phyloP scores from a whole-genome alignment of 1,140 invertebrate species.

The Nymphalis io region DNA sequence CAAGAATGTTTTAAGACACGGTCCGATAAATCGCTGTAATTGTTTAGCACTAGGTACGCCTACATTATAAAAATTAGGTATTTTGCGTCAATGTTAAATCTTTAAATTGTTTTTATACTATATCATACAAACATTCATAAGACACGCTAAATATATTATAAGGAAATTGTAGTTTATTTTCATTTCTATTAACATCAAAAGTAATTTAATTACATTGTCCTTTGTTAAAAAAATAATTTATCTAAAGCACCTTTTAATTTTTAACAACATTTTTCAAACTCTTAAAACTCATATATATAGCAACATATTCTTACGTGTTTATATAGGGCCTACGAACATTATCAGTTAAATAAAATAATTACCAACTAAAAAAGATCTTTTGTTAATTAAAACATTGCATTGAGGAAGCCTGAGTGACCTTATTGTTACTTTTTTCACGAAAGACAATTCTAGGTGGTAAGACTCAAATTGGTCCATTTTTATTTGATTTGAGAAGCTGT shows the following conservation, averaged over 20 bases:
- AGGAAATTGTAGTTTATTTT: no score
- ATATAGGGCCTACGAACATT: no score
- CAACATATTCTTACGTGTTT: no score
- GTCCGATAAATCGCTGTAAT: constrained; percentile 14
- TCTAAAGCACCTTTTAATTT: no score
- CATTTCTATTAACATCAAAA: no score
- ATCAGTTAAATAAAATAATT: neutral
- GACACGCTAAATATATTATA: no score
- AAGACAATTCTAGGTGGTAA: neutral
- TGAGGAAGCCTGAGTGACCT: neutral
- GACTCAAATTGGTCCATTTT: neutral
- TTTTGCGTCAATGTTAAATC: constrained; percentile 13
- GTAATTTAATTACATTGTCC: no score
- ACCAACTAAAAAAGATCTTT: neutral
- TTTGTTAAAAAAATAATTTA: no score
- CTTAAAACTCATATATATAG: no score
- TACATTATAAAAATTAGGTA: constrained; percentile 7
- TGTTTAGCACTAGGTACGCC: no score
- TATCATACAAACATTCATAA: neutral
- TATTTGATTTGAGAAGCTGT: no score
- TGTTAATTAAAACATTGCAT: constrained; percentile 1
- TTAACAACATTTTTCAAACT: no score
- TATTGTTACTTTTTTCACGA: neutral
- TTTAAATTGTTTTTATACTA: neutral
- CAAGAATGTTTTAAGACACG: constrained; percentile 15